These are phyloP conservation scores for Chrysolophus pictus DNA, from an alignment of 2,797 vertebrate species.

Conservation along the genomic window DNA sequence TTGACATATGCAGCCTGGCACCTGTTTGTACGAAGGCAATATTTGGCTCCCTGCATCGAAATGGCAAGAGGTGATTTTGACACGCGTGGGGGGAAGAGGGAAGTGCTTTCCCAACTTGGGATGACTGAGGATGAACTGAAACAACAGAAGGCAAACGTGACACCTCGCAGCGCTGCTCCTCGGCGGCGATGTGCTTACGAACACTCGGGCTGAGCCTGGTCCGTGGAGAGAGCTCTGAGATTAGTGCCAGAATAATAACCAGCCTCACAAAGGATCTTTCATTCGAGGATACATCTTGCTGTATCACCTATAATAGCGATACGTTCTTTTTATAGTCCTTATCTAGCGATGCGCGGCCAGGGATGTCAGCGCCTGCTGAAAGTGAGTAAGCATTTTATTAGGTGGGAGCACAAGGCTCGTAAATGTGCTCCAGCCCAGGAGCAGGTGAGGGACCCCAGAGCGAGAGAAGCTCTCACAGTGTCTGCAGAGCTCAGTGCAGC, in stretches of 20 bases:
- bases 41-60: constrained; percentile 32
- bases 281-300: constrained; percentile 29
- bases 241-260: constrained; percentile 53
- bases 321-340: constrained; percentile 39
- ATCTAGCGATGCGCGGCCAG: constrained; percentile 62
- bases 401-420: constrained; percentile 35
- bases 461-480: background rate
- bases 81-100: background rate
- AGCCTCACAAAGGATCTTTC: constrained; percentile 28
- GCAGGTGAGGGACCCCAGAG: background rate
- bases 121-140: background rate
- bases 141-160: constrained; percentile 19
- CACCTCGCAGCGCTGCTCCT: background rate
- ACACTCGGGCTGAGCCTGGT: constrained; percentile 31
- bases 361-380: constrained; percentile 58
- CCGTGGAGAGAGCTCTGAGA: background rate
- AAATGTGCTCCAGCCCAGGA: background rate
- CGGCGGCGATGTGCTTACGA: accelerated
- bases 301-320: constrained; percentile 23
- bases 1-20: constrained; percentile 39
- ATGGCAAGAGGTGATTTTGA: constrained; percentile 38
- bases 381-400: constrained; percentile 69
- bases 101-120: constrained; percentile 7
- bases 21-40: constrained; percentile 17
- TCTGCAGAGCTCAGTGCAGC: background rate